These are phyloP conservation scores for Lithodes maja DNA, from an alignment of 2,888 invertebrate genomes.

Conservation along the genomic window DNA sequence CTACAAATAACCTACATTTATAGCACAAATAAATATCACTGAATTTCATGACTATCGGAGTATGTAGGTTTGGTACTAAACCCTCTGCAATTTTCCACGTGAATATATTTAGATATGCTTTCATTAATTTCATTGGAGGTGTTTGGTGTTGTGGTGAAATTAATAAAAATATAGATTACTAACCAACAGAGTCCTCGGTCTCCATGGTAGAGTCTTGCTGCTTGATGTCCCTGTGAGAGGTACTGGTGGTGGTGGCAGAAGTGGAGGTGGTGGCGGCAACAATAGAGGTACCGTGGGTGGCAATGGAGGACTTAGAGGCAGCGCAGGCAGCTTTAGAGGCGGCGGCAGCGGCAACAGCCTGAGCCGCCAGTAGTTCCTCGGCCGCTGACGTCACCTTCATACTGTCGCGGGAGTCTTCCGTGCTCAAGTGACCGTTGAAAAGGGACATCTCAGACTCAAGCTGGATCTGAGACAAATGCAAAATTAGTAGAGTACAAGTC, in stretches of 20 bases:
- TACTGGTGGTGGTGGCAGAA: not conserved
- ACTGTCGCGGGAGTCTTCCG: slow-evolving; percentile 66
- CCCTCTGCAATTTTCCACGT: no score
- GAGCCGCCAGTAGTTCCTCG: slow-evolving; percentile 59
- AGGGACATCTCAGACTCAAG: slow-evolving; percentile 53
- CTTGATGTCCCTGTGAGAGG: slow-evolving; percentile 23
- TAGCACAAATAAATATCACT: no score
- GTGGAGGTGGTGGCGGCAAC: not conserved
- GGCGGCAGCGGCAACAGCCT: slow-evolving; percentile 14
- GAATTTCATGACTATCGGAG: no score
- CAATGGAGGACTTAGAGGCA: not conserved
- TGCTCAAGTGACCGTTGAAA: slow-evolving; percentile 66
- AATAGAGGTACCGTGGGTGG: not conserved
- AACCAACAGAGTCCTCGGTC: slow-evolving; percentile 58
- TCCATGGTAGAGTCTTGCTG: slow-evolving; percentile 32
- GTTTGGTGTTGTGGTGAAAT: no score
- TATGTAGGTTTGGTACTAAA: no score
- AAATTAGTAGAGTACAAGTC: no score
- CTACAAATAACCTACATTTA: no score
- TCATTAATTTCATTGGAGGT: no score
- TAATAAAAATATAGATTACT: not conserved
- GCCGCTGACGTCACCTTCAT: slow-evolving; percentile 69
- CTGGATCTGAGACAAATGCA: slow-evolving; percentile 32
- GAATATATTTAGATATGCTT: no score
- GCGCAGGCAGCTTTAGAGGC: not conserved